Evolutionary conservation across 2,888 invertebrate species (phyloP).

Genomic region (Agrilus cyanescens): DNA sequence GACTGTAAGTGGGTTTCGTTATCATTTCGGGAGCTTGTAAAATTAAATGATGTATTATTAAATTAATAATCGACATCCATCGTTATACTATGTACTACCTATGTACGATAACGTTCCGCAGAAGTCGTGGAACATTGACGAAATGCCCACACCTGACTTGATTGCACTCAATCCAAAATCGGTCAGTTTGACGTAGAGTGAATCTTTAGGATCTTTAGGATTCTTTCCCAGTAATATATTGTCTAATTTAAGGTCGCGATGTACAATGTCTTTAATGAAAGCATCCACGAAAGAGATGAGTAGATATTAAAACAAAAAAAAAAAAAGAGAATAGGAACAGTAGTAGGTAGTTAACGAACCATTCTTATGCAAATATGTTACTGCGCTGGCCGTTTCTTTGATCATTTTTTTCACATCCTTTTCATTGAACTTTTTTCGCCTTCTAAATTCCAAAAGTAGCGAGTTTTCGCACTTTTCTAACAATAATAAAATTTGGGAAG

Average conservation of each 20-base stretch:
- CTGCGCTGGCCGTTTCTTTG: conserved; percentile 29
- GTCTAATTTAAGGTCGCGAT: conserved; percentile 38
- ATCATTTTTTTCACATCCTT: conserved; percentile 28
- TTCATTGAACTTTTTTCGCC: conserved; percentile 29
- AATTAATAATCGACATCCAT: neutral
- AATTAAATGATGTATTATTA: too few relatives aligned
- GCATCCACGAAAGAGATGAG: too few relatives aligned
- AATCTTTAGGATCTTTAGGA: conserved; percentile 35
- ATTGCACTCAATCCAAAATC: conserved; percentile 47
- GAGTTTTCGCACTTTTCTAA: conserved; percentile 42
- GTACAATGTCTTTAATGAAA: conserved; percentile 33
- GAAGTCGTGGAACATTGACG: conserved; percentile 42
- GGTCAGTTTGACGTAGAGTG: conserved; percentile 41
- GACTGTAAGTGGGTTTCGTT: conserved; percentile 40
- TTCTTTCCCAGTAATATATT: conserved; percentile 39
- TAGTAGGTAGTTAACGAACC: conserved; percentile 21
- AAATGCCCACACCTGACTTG: conserved; percentile 37
- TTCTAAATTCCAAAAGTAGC: conserved; percentile 32
- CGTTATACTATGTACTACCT: conserved; percentile 30
- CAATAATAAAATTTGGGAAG: conserved; percentile 42
- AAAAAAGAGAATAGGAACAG: neutral
- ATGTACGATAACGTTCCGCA: conserved; percentile 46
- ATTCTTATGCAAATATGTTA: conserved; percentile 36
- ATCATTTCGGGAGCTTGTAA: conserved; percentile 45
- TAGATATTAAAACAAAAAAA: too few relatives aligned